Conservation (phyloP, 2,797 vertebrate genomes). For the Masticophis lateralis region DNA sequence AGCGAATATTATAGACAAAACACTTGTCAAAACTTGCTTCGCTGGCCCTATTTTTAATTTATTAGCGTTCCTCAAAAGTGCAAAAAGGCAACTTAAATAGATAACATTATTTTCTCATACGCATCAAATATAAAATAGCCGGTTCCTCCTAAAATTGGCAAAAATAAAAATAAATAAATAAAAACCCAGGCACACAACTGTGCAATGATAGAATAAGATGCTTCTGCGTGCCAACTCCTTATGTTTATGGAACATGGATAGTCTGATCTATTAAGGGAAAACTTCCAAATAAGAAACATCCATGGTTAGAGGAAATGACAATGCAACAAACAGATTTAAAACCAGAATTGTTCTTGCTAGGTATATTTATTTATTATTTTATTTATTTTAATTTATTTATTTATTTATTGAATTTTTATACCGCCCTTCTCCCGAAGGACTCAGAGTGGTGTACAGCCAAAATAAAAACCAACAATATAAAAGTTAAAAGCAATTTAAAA, state of each 20-base stretch:
- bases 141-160: slow-evolving; percentile 60
- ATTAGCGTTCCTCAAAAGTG: slow-evolving; percentile 59
- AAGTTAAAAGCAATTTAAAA: too few species aligned
- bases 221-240: slow-evolving; percentile 59
- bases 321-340: too few species aligned
- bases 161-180: slow-evolving; percentile 21
- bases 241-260: slow-evolving; percentile 41
- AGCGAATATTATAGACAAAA: slow-evolving; percentile 69
- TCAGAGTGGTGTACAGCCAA: too few species aligned
- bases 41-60: slow-evolving; percentile 47
- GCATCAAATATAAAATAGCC: slow-evolving; percentile 65
- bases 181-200: not conserved
- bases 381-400: too few species aligned
- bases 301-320: not conserved
- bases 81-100: slow-evolving; percentile 71
- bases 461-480: too few species aligned
- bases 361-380: too few species aligned
- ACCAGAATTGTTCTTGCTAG: too few species aligned
- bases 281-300: not conserved
- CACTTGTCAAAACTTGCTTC: slow-evolving; percentile 65
- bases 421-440: too few species aligned
- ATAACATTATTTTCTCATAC: slow-evolving; percentile 69
- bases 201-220: slow-evolving; percentile 58
- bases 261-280: slow-evolving; percentile 1
- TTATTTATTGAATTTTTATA: too few species aligned